Evolutionary conservation across 2,888 invertebrate genomes (phyloP), one percentile per base, ranked within the genome.

Genomic region (Hymenopus coronatus): DNA sequence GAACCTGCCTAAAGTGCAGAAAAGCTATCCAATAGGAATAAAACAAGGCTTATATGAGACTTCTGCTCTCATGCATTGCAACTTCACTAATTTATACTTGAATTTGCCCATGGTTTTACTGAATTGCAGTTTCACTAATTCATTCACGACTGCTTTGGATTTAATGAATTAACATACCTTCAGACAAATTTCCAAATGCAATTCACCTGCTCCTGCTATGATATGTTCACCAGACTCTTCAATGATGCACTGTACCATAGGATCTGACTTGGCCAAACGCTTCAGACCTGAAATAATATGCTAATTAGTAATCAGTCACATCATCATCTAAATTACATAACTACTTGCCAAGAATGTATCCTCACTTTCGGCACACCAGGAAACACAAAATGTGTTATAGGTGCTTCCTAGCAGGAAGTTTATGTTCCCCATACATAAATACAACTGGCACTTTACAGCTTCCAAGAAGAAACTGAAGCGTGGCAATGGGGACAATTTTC

Each of bases 161-260:
- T n/a, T n/a, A n/a, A n/a, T n/a, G 28, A n/a, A 46, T 25, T 83
- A 25, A 82, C 84, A 46, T 89, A 91, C 92, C 93, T 99, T 99
- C 92, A 99, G 95, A 94, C 99, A 99, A 94, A 99, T 99, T 95
- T 99, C 99, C 94, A 99, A 96, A 95, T 99, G 99, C 92, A 99
- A 95, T 94, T 99, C 99, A 92, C 99, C 99, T 91, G 99, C 99
- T 91, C 99, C 99, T 92, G 99, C 99, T 93, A 99, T 98, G 94
- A 99, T 99, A 94, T 99, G 99, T 94, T 99, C 99, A 91, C 99
- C 99, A 90, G 99, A 99, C 94, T 99, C 99, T 95, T 99, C 99
- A 94, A 98, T 99, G 94, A 98, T 98, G 95, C 99, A 99, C 95
- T 99, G 98, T 91, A 99, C 99, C 99, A 99, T 99, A 96, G 99